phyloP scores from a whole-genome alignment of 2,113 vertebrate species.

The Microtus richardsoni region DNA sequence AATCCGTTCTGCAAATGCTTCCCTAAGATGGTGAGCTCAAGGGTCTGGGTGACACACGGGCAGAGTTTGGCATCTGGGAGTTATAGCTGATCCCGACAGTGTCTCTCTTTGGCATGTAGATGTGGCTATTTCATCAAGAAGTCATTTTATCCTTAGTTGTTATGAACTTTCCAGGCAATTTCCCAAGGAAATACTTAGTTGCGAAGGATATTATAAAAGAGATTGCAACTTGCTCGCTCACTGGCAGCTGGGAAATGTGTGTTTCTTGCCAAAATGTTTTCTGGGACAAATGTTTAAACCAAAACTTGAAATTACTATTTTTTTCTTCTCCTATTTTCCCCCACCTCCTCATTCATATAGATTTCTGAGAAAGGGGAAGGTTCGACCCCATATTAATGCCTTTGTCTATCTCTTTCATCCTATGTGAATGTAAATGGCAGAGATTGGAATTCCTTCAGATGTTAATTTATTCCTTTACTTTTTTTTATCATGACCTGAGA shows the following conservation, averaged over 20 bases:
- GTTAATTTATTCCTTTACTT: neutral
- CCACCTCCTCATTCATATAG: neutral
- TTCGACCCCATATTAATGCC: neutral
- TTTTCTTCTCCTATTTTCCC: neutral
- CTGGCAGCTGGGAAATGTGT: slow-evolving; percentile 52
- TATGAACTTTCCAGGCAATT: slow-evolving; percentile 66
- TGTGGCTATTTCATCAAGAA: neutral
- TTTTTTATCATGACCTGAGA: slow-evolving; percentile 13
- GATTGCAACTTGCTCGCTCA: slow-evolving; percentile 63
- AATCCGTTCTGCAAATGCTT: slow-evolving; percentile 81
- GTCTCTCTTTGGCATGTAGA: slow-evolving; percentile 40
- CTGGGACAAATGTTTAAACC: slow-evolving; percentile 53
- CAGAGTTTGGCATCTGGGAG: slow-evolving; percentile 45
- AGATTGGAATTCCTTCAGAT: neutral
- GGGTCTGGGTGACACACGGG: slow-evolving; percentile 26
- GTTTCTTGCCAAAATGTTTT: slow-evolving; percentile 65
- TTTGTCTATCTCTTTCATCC: neutral
- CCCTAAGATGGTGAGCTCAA: slow-evolving; percentile 65
- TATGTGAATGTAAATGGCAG: neutral
- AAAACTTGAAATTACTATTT: slow-evolving; percentile 52
- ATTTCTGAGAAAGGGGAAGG: slow-evolving; percentile 1
- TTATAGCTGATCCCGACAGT: slow-evolving; percentile 61
- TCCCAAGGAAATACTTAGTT: slow-evolving; percentile 76
- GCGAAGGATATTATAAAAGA: slow-evolving; percentile 63
- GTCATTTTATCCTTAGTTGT: slow-evolving; percentile 61